Evolutionary conservation across 2,113 vertebrate species (phyloP), one percentile per base, ranked within the genome.

Genomic region (Myrmecophaga tridactyla): DNA sequence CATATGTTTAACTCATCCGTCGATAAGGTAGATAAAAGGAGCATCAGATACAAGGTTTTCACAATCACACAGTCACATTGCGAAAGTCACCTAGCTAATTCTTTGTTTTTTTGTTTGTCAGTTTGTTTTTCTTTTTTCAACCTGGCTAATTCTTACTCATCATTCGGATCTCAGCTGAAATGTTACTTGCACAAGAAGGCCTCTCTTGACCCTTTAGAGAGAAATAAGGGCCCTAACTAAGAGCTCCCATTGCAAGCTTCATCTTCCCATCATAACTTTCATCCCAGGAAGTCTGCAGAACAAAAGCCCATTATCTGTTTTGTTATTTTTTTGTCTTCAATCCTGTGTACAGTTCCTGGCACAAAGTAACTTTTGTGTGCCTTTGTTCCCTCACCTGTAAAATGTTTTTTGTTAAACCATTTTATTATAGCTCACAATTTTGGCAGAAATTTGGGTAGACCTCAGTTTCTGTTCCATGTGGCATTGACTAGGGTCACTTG

Each of bases 111-210:
- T n/a, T n/a, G n/a, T n/a, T n/a, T n/a, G n/a, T n/a, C n/a, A n/a
- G 48, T 51, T 51, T 51, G 10, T 2, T 51, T 51, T 51, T 51
- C 48, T 51, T 51, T 51, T 69, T 84, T 15, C n/a, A n/a, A 75
- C 65, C 78, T 51, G 34, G 48, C 48, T 82, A 78, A 78, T 21
- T 20, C 56, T 81, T 67, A 88, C 62, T 67, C 51, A 60, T 65
- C n/a, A 53, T 56, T 87, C 58, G 81, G 73, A 53, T 76, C 77
- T 85, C 72, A 91, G 67, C 39, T 21, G 63, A 96, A 94, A 90
- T 77, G 41, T 92, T 87, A 27, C 11, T 78, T 67, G 77, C 31
- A 90, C 46, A 90, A 82, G 62, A 93, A 96, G 25, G 0, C n/a
- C 84, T 73, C 76, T 90, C n/a, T 58, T 65, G 70, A 84, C 39